phyloP scores from a whole-genome alignment of 2,797 vertebrate genomes.

The Halcyon chelicuti region DNA sequence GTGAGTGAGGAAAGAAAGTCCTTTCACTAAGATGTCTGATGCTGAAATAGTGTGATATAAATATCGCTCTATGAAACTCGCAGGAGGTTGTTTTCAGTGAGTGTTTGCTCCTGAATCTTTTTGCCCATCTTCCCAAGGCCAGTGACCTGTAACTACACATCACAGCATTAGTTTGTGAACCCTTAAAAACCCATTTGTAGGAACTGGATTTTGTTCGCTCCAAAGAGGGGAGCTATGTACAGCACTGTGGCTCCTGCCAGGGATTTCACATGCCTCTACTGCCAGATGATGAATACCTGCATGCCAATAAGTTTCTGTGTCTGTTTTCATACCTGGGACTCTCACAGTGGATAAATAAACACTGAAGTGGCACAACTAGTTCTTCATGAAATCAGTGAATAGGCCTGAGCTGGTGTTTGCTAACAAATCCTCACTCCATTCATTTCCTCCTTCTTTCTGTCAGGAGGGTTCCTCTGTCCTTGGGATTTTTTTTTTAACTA shows the following conservation, averaged over 20 bases:
- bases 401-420: not conserved
- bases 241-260: not conserved
- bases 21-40: not conserved
- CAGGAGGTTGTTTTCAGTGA: not conserved
- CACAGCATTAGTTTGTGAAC: not conserved
- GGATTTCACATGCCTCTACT: not conserved
- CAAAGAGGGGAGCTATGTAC: not conserved
- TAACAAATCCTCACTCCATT: not conserved
- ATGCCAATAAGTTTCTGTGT: not conserved
- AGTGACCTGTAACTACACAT: not conserved
- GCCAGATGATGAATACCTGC: not conserved
- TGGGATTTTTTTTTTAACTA: not conserved
- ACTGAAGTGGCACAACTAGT: constrained; percentile 34
- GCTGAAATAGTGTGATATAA: not conserved
- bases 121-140: not conserved
- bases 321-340: constrained; percentile 1
- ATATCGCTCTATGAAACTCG: not conserved
- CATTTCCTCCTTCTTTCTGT: not conserved
- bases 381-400: not conserved
- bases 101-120: not conserved
- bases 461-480: not conserved
- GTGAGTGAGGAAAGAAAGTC: not conserved
- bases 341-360: not conserved
- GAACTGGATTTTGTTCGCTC: not conserved
- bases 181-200: not conserved